A percentile compares a stretch with the other conserved stretches of the same genome.
These are phyloP conservation scores for Choreutis nemorana DNA, from an alignment of 2,888 invertebrate genomes.

Conservation along the genomic window DNA sequence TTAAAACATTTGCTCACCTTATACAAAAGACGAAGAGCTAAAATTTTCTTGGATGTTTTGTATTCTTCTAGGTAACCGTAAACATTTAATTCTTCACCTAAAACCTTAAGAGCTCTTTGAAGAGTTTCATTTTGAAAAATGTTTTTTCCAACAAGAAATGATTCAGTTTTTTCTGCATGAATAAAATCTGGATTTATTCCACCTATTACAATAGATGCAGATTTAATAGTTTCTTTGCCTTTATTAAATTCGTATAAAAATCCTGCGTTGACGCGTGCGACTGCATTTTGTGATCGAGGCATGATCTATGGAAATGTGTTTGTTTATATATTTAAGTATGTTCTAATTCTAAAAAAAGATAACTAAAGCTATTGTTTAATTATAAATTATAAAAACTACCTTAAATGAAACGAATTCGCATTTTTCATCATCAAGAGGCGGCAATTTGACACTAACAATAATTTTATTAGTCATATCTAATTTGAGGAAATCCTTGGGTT, in stretches of 20 bases:
- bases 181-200: constrained; percentile 64
- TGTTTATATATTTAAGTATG: constrained; percentile 2
- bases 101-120: constrained; percentile 26
- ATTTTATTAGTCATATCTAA: constrained; percentile 44
- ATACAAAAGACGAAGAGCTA: constrained; percentile 71
- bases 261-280: constrained; percentile 77
- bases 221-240: constrained; percentile 31
- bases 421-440: constrained; percentile 43
- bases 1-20: constrained; percentile 50
- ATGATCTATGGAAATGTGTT: constrained; percentile 63
- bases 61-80: constrained; percentile 62
- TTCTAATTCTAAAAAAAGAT: no score
- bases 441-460: constrained; percentile 66
- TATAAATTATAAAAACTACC: constrained; percentile 58
- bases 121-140: constrained; percentile 44
- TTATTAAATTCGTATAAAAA: constrained; percentile 61
- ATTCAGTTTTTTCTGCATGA: constrained; percentile 68
- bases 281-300: constrained; percentile 75
- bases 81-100: constrained; percentile 28
- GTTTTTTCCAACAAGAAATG: constrained; percentile 41
- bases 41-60: constrained; percentile 64
- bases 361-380: constrained; percentile 1
- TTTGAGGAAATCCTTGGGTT: constrained; percentile 44
- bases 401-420: constrained; percentile 69
- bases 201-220: constrained; percentile 70